phyloP scores from a whole-genome alignment of 2,113 vertebrate species.

The Psettodes erumei region DNA sequence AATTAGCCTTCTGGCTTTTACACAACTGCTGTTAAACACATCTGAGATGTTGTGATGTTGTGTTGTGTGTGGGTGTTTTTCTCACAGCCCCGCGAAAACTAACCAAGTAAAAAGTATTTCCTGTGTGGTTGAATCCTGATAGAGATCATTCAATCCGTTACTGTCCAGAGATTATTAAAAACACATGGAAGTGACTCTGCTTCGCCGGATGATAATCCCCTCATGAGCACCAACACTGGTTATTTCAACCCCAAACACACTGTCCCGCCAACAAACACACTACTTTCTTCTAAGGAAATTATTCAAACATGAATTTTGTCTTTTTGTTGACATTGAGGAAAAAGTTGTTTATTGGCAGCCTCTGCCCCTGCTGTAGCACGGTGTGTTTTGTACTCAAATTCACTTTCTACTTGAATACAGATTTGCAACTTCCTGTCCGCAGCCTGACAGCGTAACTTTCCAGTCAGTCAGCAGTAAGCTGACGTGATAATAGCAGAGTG shows the following conservation, averaged over 20 bases:
- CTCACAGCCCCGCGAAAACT: too few relatives aligned
- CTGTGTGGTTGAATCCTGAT: neutral
- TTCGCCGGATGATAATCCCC: neutral
- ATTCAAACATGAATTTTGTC: too few relatives aligned
- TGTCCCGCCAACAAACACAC: neutral
- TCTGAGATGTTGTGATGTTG: too few relatives aligned
- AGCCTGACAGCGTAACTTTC: too few relatives aligned
- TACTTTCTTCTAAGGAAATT: too few relatives aligned
- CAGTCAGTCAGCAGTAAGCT: constrained; percentile 36
- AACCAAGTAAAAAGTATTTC: neutral
- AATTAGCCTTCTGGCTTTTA: neutral
- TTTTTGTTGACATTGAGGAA: neutral
- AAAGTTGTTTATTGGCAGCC: neutral
- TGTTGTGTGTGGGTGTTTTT: too few relatives aligned
- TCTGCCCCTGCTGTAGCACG: neutral
- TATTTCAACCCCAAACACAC: neutral
- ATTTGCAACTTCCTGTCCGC: constrained; percentile 17
- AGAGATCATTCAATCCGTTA: neutral
- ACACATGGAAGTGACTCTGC: neutral
- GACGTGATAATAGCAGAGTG: constrained; percentile 10
- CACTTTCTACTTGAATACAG: neutral
- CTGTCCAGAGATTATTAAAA: neutral
- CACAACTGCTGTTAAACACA: neutral
- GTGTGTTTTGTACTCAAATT: neutral
- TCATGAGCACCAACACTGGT: neutral